Percentiles rank a stretch among this genome's conserved stretches.
Evolutionary conservation across 2,888 invertebrate genomes (phyloP).

Genomic region (Rhodophaea formosa): DNA sequence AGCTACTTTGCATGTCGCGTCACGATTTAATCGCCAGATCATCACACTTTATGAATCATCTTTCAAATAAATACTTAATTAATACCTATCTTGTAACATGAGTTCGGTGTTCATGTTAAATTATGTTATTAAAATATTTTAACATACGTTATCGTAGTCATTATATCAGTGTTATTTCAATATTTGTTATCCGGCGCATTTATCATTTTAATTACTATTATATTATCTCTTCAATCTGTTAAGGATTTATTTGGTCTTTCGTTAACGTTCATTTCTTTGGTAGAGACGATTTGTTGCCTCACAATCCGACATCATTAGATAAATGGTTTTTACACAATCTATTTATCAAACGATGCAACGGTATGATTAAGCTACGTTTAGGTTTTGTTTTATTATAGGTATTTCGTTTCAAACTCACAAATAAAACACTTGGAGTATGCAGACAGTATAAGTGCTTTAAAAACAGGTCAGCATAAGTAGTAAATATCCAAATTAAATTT

Average conservation of each 20-base stretch:
- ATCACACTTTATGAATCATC: not conserved
- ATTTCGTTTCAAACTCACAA: no score
- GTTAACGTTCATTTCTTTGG: not conserved
- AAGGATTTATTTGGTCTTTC: not conserved
- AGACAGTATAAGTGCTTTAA: no score
- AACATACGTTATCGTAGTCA: not conserved
- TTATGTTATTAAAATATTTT: conserved; percentile 4
- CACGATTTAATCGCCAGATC: not conserved
- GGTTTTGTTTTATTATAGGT: no score
- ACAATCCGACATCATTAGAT: not conserved
- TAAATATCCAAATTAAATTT: no score
- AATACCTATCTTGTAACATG: not conserved
- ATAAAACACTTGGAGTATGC: no score
- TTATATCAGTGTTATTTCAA: not conserved
- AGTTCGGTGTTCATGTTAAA: not conserved
- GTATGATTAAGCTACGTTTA: no score
- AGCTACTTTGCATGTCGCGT: not conserved
- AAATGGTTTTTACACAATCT: not conserved
- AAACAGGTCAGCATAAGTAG: no score
- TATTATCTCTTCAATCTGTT: conserved; percentile 3
- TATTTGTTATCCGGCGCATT: not conserved
- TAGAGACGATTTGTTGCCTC: not conserved
- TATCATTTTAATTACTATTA: not conserved
- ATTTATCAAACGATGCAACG: conserved; percentile 1
- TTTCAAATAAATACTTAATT: no score